phyloP scores from a whole-genome alignment of 2,888 invertebrate species.

The Agriopis marginaria region DNA sequence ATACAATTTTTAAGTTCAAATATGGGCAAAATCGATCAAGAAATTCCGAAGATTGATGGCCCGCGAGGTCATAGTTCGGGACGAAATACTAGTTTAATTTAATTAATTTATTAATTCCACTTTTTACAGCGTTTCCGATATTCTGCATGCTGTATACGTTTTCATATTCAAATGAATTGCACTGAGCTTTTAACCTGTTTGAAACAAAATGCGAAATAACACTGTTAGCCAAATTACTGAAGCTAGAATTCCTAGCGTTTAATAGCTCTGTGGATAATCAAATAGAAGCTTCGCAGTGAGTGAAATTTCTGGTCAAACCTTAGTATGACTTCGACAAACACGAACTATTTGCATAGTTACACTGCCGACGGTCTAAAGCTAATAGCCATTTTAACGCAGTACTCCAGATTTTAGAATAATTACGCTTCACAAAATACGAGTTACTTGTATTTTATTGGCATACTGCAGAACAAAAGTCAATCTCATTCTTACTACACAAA shows the following conservation, averaged over 20 bases:
- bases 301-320: conserved; percentile 40
- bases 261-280: conserved; percentile 11
- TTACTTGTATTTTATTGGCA: background rate
- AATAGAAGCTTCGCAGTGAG: conserved; percentile 13
- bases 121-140: no score
- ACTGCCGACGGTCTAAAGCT: conserved; percentile 4
- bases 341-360: conserved; percentile 24
- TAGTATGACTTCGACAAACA: conserved; percentile 48
- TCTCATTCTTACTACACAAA: background rate
- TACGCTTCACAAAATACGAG: background rate
- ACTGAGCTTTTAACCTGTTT: no score
- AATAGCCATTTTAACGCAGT: conserved; percentile 9
- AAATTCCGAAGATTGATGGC: no score
- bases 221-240: background rate
- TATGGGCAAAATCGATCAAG: no score
- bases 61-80: no score
- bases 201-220: no score
- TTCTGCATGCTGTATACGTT: no score
- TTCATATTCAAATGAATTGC: no score
- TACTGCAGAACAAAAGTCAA: background rate
- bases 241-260: conserved; percentile 13
- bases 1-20: no score
- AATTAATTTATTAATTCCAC: no score
- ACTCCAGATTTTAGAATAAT: background rate
- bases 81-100: no score